Base-by-base conservation (phyloP, 53 echinoderm and acorn worm species). In the Crossaster papposus region DNA sequence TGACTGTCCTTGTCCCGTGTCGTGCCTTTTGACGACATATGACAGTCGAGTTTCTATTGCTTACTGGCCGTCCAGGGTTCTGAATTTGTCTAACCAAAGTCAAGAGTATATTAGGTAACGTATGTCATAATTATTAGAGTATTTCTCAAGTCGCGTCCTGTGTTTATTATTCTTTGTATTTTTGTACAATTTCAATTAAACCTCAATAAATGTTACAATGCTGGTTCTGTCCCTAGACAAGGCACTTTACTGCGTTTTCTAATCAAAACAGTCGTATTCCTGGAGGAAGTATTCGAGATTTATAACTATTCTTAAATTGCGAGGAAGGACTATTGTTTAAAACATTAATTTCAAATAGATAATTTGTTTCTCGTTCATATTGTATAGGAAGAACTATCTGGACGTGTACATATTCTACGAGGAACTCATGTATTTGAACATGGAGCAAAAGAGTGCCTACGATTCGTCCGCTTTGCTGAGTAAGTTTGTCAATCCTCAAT, bases 381-480 rank as follows among this genome's bases (percentile, higher is more conserved):
- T 80, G 73, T 30, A 65, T 23, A 93, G 93, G 72, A 70, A 79
- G 15, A 93, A 93, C 65, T 90, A 70, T 70, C 81, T 93, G 22
- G 86, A 93, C 30, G 74, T 93, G 35, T 68, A 90, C 26, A 79
- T 93, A 28, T 93, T 54, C 38, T 93, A 90, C 68, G 93, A 93
- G 23, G 86, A 83, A 53, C 80, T 86, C 8, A 80, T 88, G 80
- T 92, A 80, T 23, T 10, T 54, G 62, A 34, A 89, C 36, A 38
- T 92, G 0, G 17, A 72, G 12, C 92, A 92, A 64, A 83, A 30
- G 18, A 12, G 22, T 7, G 83, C 83, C 1, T 83, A 70, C 28
- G 37, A 51, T 5, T 3, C 34, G 22, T 1, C 36, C 0, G 11
- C 55, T 30, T 38, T 89, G 2, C 89, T 34, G 38, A 38, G 89